Evolutionary conservation across 2,888 invertebrate species (phyloP).

Genomic region (Lampropteryx suffumata): DNA sequence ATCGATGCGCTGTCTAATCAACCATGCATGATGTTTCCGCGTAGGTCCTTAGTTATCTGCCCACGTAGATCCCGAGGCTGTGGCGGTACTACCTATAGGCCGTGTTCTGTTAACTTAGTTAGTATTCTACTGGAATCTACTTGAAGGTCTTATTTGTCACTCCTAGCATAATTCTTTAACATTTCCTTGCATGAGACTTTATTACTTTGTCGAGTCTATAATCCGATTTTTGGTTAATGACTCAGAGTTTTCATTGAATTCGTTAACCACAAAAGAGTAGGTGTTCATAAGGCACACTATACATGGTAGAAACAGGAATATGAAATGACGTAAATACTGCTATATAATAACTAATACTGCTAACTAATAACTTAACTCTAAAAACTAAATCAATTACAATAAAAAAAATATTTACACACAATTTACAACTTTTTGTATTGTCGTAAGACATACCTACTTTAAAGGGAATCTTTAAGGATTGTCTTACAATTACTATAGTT

Average conservation of each 20-base stretch:
- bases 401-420: too few species aligned
- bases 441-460: too few species aligned
- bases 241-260: conserved; percentile 28
- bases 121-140: conserved; percentile 61
- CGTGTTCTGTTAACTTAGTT: conserved; percentile 54
- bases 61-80: conserved; percentile 74
- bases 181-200: conserved; percentile 44
- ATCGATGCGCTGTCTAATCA: conserved; percentile 45
- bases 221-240: conserved; percentile 21
- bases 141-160: conserved; percentile 48
- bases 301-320: too few species aligned
- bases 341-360: too few species aligned
- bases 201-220: conserved; percentile 19
- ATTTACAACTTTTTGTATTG: too few species aligned
- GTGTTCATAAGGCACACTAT: conserved; percentile 1
- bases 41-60: conserved; percentile 69
- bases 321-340: too few species aligned
- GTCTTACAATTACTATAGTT: too few species aligned
- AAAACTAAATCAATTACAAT: too few species aligned
- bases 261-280: conserved; percentile 8
- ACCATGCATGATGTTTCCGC: conserved; percentile 63
- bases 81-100: conserved; percentile 49
- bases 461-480: too few species aligned
- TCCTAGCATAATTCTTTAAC: conserved; percentile 35
- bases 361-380: too few species aligned